Conservation (phyloP, 2,113 vertebrate genomes). For the Meles meles region DNA sequence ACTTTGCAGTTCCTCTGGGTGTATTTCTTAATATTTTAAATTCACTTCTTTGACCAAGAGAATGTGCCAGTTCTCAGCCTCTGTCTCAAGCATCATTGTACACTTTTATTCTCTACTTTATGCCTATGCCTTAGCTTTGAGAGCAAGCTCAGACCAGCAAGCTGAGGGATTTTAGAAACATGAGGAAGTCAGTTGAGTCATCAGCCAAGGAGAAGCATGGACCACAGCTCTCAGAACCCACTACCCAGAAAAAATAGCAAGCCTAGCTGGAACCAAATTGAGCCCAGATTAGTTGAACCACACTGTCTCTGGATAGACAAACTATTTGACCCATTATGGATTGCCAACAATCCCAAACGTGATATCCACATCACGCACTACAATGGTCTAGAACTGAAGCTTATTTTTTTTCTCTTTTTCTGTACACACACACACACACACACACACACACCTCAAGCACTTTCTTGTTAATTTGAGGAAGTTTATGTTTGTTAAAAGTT, state of each 20-base stretch:
- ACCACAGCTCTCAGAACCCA: background rate
- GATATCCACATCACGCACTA: background rate
- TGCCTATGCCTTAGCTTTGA: background rate
- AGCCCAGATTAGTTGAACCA: background rate
- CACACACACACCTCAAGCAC: background rate
- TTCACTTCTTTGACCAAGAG: background rate
- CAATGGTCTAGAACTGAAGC: background rate
- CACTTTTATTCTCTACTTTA: background rate
- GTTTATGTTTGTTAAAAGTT: background rate
- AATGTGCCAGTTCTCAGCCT: background rate
- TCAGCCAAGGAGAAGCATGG: background rate
- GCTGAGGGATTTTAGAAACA: background rate
- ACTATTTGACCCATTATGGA: background rate
- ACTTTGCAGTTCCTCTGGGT: background rate
- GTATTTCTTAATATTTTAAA: background rate
- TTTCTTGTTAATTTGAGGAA: background rate
- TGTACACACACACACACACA: background rate
- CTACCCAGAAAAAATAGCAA: background rate
- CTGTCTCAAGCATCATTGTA: background rate
- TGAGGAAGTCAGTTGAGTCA: background rate
- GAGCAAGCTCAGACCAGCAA: background rate
- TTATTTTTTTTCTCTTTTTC: background rate
- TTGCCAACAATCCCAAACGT: background rate
- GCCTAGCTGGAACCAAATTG: background rate
- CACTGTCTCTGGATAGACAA: background rate